phyloP scores from a whole-genome alignment of 2,113 vertebrate genomes.

The Bucco capensis region DNA sequence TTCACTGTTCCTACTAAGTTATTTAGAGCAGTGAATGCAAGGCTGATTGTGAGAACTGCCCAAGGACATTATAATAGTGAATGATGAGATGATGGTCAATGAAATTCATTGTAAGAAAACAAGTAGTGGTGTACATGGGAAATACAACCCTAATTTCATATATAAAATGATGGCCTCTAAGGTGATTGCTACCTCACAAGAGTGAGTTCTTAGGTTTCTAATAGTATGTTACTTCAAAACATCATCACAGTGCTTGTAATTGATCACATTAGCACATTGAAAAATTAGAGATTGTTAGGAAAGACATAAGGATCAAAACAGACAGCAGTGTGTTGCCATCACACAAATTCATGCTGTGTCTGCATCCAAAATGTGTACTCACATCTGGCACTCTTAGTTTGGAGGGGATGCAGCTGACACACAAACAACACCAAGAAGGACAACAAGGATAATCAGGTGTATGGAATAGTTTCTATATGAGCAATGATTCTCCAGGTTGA shows the following conservation, averaged over 20 bases:
- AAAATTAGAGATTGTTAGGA: neutral
- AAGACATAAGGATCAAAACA: neutral
- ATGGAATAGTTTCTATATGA: neutral
- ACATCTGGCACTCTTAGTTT: neutral
- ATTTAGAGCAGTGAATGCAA: neutral
- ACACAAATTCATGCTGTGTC: neutral
- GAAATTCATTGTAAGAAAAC: neutral
- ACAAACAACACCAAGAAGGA: neutral
- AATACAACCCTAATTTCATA: neutral
- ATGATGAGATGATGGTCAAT: neutral
- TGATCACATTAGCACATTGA: neutral
- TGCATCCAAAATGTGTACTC: neutral
- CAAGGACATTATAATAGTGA: neutral
- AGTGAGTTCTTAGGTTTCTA: neutral
- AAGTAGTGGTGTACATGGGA: neutral
- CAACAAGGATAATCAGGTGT: rapidly evolving
- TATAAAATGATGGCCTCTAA: neutral
- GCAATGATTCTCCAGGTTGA: neutral
- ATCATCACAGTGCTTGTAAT: neutral
- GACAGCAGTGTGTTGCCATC: neutral
- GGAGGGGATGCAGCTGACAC: neutral
- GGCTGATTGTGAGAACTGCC: neutral
- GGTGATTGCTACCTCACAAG: neutral
- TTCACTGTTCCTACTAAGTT: neutral
- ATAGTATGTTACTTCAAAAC: neutral